Conservation (phyloP, 2,888 invertebrate species). For the Invenusta paracnida region DNA sequence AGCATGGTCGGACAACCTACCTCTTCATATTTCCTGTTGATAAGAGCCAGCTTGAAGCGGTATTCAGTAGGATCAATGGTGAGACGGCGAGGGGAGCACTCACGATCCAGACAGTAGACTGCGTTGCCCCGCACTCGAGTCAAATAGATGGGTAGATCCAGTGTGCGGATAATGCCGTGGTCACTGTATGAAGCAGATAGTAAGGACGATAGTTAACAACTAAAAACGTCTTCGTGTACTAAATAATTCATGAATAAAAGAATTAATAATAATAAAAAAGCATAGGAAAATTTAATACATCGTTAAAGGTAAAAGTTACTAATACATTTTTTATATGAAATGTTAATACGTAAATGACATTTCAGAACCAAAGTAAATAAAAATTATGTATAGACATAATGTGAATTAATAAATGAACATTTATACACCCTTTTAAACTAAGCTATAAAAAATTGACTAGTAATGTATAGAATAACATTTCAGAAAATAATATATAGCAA, state of each 20-base stretch:
- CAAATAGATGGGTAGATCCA: constrained; percentile 93
- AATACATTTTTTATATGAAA: too few relatives aligned
- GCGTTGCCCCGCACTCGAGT: constrained; percentile 78
- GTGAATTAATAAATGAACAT: too few relatives aligned
- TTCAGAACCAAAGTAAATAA: too few relatives aligned
- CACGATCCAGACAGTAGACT: constrained; percentile 88
- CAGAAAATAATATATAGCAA: too few relatives aligned
- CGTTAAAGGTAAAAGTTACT: too few relatives aligned
- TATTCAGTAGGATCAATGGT: constrained; percentile 95
- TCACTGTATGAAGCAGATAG: constrained; percentile 66
- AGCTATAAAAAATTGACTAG: too few relatives aligned
- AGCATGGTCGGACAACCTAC: too few relatives aligned
- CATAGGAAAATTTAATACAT: not conserved
- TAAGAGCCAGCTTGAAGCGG: constrained; percentile 90
- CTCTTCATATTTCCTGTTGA: constrained; percentile 70
- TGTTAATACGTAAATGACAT: too few relatives aligned
- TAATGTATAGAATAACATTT: too few relatives aligned
- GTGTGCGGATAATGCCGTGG: constrained; percentile 92
- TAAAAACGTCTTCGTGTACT: not conserved
- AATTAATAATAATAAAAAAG: not conserved
- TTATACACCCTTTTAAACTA: too few relatives aligned
- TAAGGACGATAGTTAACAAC: not conserved
- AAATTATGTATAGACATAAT: too few relatives aligned
- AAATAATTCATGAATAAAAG: not conserved
- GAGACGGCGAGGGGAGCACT: constrained; percentile 80